Evolutionary conservation across 2,888 invertebrate genomes (phyloP).

Genomic region (Noctuana brunneofusca): DNA sequence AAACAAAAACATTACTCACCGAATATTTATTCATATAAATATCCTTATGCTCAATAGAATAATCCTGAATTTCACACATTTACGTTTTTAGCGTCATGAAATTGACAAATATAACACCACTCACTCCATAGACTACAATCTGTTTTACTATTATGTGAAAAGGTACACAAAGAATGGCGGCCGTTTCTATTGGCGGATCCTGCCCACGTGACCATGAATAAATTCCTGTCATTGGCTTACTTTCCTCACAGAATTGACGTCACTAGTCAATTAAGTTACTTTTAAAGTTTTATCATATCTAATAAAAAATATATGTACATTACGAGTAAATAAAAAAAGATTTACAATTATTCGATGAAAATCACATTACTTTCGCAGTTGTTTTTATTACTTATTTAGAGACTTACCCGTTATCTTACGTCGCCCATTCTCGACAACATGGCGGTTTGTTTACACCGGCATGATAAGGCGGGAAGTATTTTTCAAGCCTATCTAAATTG

Average conservation of each 20-base stretch:
- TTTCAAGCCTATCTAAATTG: slow-evolving; percentile 38
- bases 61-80: slow-evolving; percentile 88
- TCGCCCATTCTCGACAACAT: slow-evolving; percentile 72
- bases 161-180: slow-evolving; percentile 82
- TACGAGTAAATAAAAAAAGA: neutral
- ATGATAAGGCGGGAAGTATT: slow-evolving; percentile 78
- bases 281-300: slow-evolving; percentile 30
- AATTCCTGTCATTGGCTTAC: slow-evolving; percentile 68
- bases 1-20: slow-evolving; percentile 79
- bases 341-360: slow-evolving; percentile 5
- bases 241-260: slow-evolving; percentile 53
- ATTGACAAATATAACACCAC: slow-evolving; percentile 81
- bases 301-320: neutral
- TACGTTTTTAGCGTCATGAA: slow-evolving; percentile 78
- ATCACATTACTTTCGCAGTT: neutral
- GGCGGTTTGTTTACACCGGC: slow-evolving; percentile 84
- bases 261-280: slow-evolving; percentile 51
- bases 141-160: slow-evolving; percentile 79
- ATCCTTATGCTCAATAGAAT: slow-evolving; percentile 86
- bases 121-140: slow-evolving; percentile 80
- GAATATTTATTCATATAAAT: slow-evolving; percentile 85
- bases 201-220: slow-evolving; percentile 77
- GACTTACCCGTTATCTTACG: slow-evolving; percentile 57
- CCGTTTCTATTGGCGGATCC: slow-evolving; percentile 71
- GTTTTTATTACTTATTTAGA: slow-evolving; percentile 44